Evolutionary conservation across 2,797 vertebrate genomes (phyloP).

Genomic region (Argya squamiceps): DNA sequence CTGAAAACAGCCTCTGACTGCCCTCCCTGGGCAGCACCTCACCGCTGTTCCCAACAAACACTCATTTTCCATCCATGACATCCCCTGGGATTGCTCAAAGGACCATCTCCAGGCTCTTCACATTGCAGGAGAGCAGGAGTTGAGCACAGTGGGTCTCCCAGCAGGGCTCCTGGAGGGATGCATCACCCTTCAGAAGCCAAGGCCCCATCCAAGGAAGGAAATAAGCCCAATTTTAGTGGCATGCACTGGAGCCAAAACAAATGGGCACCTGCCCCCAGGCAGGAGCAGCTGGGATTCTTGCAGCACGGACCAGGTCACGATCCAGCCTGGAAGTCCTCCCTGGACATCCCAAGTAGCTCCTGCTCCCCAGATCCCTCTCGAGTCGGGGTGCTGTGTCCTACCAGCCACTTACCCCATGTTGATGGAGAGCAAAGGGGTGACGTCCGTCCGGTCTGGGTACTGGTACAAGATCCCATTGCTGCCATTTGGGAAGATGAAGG

Average conservation of each 20-base stretch:
- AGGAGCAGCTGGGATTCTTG: neutral
- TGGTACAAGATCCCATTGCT: conserved; percentile 94
- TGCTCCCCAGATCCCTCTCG: rapidly evolving
- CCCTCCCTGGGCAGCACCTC: neutral
- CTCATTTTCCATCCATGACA: rapidly evolving
- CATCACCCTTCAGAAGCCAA: neutral
- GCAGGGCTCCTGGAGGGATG: neutral
- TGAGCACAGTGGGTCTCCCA: neutral
- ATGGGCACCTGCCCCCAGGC: rapidly evolving
- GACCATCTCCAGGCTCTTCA: neutral
- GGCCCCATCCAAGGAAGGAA: neutral
- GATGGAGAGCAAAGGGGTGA: conserved; percentile 88
- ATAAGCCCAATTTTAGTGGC: neutral
- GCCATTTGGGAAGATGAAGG: neutral
- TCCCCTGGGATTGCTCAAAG: neutral
- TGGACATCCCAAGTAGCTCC: neutral
- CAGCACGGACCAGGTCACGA: rapidly evolving
- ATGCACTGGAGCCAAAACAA: rapidly evolving
- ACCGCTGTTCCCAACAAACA: neutral
- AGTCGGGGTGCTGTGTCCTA: rapidly evolving
- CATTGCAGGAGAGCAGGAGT: rapidly evolving
- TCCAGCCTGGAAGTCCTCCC: neutral
- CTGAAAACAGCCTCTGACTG: neutral
- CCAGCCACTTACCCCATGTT: conserved; percentile 90
- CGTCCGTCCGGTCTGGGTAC: conserved; percentile 89